Base-by-base conservation (phyloP, 2,113 vertebrate species). In the Rhea americana region DNA sequence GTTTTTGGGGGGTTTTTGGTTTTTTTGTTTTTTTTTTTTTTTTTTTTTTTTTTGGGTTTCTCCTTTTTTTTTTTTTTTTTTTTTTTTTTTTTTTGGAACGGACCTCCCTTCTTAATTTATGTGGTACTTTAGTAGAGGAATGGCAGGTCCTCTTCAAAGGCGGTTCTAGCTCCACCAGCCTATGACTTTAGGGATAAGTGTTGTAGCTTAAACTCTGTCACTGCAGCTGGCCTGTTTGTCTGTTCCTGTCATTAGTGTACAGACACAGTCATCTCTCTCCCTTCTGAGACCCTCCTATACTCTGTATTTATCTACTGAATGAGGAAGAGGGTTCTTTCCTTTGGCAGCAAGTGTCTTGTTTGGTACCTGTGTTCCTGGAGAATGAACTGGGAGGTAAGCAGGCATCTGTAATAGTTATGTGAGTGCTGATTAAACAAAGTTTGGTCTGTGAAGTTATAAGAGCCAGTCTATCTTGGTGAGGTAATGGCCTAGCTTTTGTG, bases 301-400 rank as follows among this genome's bases (percentile, higher is more conserved):
- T 26, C n/a, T 39, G 24, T 71, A 32, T 35, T 53, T 72, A 53
- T 53, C 68, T 14, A 35, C 48, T 71, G 48, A 37, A 19, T 20
- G 68, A 39, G 48, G 11, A 5, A 28, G 48, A 14, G n/a, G 68
- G 7, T 56, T 73, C 43, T 71, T 59, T 48, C 26, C 56, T 74
- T 37, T 43, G 41, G 41, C 71, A 39, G 67, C 32, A 35, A 17
- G 58, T 19, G 88, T 22, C 59, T 84, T 53, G 14, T 71, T 58
- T 5, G 4, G 63, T 55, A 47, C 26, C 11, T 0, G 9, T 3
- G 3, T 78, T 87, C 62, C 62, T 28, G n/a, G 26, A 0, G 5
- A 28, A 37, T 19, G 58, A 76, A 21, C 63, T 18, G 76, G 56
- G 89, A 67, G 26, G 18, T 9, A 48, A 30, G 39, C 47, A 22